Percentiles rank a stretch among this genome's conserved stretches.
Conservation (phyloP, 2,797 vertebrate species). For the Chiloscyllium punctatum region DNA sequence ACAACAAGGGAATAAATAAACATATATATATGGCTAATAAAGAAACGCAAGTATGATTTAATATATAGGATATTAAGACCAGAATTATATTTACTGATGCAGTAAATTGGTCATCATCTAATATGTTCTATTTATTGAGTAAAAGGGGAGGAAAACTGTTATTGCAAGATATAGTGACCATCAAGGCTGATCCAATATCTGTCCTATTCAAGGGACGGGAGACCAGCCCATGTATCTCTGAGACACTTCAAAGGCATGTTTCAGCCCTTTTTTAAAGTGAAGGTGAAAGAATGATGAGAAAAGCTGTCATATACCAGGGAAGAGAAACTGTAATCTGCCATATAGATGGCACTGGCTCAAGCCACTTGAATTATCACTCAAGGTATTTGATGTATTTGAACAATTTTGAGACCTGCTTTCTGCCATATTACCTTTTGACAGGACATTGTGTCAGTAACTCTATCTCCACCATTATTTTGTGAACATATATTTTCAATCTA, state of each 20-base stretch:
- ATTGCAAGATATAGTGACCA: neutral
- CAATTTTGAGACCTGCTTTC: neutral
- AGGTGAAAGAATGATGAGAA: neutral
- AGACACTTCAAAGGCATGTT: neutral
- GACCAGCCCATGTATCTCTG: neutral
- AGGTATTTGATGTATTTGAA: neutral
- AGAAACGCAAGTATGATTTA: neutral
- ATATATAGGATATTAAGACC: neutral
- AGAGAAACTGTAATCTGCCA: neutral
- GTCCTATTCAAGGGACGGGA: neutral
- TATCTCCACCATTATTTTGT: neutral
- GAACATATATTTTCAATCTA: neutral
- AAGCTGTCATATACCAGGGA: too few relatives aligned
- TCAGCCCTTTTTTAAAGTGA: neutral
- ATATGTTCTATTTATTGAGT: neutral
- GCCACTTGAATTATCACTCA: neutral
- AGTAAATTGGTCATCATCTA: neutral
- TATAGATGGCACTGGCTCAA: neutral
- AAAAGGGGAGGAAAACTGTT: neutral
- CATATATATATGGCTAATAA: neutral
- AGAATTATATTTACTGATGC: neutral
- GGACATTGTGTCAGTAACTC: neutral
- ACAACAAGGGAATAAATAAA: neutral
- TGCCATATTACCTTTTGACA: neutral
- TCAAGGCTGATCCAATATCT: neutral